Evolutionary conservation across 1,140 invertebrate genomes (phyloP).

Genomic region (Hyles euphorbiae): DNA sequence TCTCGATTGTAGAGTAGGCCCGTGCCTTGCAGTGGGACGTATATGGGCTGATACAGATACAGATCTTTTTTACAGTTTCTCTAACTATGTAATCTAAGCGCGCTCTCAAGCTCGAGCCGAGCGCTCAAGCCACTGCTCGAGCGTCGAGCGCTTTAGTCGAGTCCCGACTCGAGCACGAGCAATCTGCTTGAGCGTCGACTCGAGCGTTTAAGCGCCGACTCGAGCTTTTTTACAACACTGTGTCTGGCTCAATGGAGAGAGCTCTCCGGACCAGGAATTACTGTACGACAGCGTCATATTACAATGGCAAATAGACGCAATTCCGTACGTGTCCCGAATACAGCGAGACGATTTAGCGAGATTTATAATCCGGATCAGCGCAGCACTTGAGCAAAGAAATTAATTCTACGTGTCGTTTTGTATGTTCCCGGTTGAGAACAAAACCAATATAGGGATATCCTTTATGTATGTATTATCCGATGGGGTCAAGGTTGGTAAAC

Average conservation of each 20-base stretch:
- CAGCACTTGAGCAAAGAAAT: conserved; percentile 21
- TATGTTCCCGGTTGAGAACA: conserved; percentile 2
- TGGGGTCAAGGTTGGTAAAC: conserved; percentile 32
- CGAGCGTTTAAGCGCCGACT: no score
- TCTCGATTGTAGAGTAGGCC: no score
- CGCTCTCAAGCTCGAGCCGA: no score
- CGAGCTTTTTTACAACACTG: no score
- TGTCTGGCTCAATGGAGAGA: neutral
- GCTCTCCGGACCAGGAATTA: conserved; percentile 3
- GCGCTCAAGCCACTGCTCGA: no score
- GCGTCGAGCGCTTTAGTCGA: no score
- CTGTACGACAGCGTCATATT: conserved; percentile 11
- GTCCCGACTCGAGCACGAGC: no score
- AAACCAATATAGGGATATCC: conserved; percentile 14
- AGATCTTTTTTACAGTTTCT: no score
- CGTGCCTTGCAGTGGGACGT: no score
- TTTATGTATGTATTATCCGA: conserved; percentile 20
- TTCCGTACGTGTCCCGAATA: conserved; percentile 34
- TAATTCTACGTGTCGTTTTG: conserved; percentile 23
- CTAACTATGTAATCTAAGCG: no score
- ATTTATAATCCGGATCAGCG: conserved; percentile 27
- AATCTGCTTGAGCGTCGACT: no score
- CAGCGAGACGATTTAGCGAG: conserved; percentile 32
- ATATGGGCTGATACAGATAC: no score
- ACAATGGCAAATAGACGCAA: conserved; percentile 19